Evolutionary conservation across 2,113 vertebrate species (phyloP).

Genomic region (Tiliqua scincoides): DNA sequence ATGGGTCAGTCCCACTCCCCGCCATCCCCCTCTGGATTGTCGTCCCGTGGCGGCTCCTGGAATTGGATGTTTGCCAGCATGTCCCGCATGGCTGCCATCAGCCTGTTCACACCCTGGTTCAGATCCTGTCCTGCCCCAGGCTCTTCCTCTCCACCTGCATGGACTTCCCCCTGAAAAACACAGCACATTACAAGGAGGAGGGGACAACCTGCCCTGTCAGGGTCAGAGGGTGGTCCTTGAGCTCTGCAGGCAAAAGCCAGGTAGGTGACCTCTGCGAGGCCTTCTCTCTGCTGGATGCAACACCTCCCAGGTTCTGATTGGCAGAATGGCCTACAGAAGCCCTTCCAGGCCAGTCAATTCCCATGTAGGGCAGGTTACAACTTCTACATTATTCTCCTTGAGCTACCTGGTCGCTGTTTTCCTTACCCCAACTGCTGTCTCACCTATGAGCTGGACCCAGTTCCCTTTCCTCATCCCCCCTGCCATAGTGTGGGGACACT

Average conservation of each 20-base stretch:
- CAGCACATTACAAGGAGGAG: background rate
- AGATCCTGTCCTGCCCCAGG: conserved; percentile 86
- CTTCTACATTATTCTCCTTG: background rate
- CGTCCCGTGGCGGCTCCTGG: conserved; percentile 82
- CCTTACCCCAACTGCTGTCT: background rate
- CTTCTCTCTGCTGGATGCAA: too few relatives aligned
- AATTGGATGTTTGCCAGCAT: conserved; percentile 98
- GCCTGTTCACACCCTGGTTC: conserved; percentile 92
- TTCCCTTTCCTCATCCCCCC: background rate
- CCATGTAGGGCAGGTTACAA: too few relatives aligned
- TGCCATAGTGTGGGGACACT: background rate
- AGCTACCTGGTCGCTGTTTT: background rate
- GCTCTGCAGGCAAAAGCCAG: background rate
- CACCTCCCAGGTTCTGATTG: background rate
- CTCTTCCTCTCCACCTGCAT: conserved; percentile 84
- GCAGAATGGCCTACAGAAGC: background rate
- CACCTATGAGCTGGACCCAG: too few relatives aligned
- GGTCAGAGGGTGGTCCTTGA: background rate
- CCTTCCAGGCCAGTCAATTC: too few relatives aligned
- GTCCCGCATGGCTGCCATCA: conserved; percentile 96
- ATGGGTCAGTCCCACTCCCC: conserved; percentile 83
- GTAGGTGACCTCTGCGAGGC: too few relatives aligned
- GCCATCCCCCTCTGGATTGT: conserved; percentile 79
- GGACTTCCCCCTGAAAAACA: conserved; percentile 75
- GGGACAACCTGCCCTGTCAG: background rate